phyloP scores from a whole-genome alignment of 2,888 invertebrate species.

The Magallana nippona region DNA sequence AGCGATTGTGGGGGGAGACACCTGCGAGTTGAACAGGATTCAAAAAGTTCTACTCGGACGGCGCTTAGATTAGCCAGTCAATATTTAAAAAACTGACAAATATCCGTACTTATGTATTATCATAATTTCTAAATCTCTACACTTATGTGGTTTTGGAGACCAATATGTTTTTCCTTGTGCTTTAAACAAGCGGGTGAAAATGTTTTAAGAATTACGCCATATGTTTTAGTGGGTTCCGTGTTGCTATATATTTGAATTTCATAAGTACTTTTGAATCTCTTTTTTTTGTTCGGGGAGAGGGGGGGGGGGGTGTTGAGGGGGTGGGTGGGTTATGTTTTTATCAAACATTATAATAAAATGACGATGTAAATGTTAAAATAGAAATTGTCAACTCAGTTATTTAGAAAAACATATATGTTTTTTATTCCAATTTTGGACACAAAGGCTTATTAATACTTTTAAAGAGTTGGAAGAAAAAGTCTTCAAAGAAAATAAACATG shows the following conservation, averaged over 20 bases:
- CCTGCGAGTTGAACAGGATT: constrained; percentile 46
- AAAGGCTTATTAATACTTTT: too few relatives aligned
- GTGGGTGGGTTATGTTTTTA: too few relatives aligned
- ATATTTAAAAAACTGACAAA: constrained; percentile 49
- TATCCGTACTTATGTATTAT: constrained; percentile 51
- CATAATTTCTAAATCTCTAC: constrained; percentile 25
- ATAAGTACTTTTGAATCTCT: not conserved
- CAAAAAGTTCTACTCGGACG: constrained; percentile 7
- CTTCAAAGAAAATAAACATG: too few relatives aligned
- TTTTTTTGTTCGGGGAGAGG: not conserved
- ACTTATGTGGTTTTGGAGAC: not conserved
- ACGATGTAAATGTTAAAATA: too few relatives aligned
- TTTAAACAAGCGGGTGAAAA: not conserved
- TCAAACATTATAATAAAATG: too few relatives aligned
- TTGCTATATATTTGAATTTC: not conserved
- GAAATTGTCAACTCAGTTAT: too few relatives aligned
- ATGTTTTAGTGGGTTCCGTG: not conserved
- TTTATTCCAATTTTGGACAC: too few relatives aligned
- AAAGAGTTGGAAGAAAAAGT: too few relatives aligned
- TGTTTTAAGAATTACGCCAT: not conserved
- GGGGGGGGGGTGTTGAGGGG: not conserved
- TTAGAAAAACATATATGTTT: too few relatives aligned
- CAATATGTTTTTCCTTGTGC: not conserved
- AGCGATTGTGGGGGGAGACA: constrained; percentile 46
- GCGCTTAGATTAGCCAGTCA: constrained; percentile 40